These are phyloP conservation scores for Polyploca ridens DNA, from an alignment of 2,888 invertebrate species.

Conservation along the genomic window DNA sequence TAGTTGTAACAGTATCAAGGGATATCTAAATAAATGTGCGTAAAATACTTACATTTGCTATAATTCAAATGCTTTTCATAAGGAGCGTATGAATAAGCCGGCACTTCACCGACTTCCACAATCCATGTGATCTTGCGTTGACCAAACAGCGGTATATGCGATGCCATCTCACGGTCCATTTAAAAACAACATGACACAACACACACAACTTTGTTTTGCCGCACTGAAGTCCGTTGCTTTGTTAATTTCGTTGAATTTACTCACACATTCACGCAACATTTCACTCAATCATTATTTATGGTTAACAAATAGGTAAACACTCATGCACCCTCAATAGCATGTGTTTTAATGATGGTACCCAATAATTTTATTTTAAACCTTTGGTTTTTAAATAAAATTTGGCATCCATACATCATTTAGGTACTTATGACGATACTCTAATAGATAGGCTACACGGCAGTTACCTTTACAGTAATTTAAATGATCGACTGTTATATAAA, in stretches of 20 bases:
- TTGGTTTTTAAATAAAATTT: too few relatives aligned
- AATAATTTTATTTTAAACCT: too few relatives aligned
- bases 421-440: too few relatives aligned
- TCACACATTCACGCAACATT: neutral
- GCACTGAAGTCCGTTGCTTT: neutral
- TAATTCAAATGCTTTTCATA: constrained; percentile 80
- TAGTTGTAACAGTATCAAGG: too few relatives aligned
- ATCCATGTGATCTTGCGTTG: constrained; percentile 81
- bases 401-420: too few relatives aligned
- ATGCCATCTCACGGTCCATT: constrained; percentile 52
- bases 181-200: constrained; percentile 27
- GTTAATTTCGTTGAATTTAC: neutral
- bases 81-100: constrained; percentile 64
- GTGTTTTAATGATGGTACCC: too few relatives aligned
- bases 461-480: too few relatives aligned
- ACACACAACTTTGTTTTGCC: constrained; percentile 6
- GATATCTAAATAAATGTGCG: too few relatives aligned
- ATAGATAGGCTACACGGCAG: too few relatives aligned
- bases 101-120: constrained; percentile 76
- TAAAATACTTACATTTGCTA: constrained; percentile 77
- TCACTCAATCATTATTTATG: neutral
- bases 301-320: too few relatives aligned
- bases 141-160: constrained; percentile 48
- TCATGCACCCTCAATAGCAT: too few relatives aligned
- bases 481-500: too few relatives aligned